phyloP scores from a whole-genome alignment of 2,888 invertebrate species.

The Ypsolopha sequella region DNA sequence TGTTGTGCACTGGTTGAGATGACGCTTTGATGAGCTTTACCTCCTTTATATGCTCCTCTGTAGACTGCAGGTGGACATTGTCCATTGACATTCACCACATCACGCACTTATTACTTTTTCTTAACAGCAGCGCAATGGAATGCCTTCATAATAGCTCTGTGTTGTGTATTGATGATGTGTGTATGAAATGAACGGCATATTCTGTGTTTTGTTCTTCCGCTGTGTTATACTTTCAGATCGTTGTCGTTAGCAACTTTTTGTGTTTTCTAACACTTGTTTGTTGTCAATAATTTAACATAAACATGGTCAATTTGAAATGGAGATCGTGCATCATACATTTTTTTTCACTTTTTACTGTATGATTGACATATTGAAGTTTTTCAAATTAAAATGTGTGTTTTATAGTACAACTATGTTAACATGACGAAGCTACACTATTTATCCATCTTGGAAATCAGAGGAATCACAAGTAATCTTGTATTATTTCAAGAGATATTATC shows the following conservation, averaged over 20 bases:
- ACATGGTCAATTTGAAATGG: too few species aligned
- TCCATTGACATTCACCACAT: constrained; percentile 8
- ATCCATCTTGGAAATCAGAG: too few species aligned
- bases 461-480: too few species aligned
- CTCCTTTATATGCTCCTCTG: constrained; percentile 11
- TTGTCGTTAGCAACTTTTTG: too few species aligned
- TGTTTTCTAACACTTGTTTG: too few species aligned
- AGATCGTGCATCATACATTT: too few species aligned
- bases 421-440: too few species aligned
- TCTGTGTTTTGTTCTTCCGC: background rate
- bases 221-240: background rate
- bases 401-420: too few species aligned
- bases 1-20: too few species aligned
- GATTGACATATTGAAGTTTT: background rate
- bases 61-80: constrained; percentile 6
- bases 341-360: background rate
- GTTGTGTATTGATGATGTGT: background rate
- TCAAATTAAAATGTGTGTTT: background rate
- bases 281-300: too few species aligned
- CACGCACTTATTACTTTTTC: background rate
- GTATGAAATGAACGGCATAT: background rate
- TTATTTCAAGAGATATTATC: too few species aligned
- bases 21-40: constrained; percentile 7
- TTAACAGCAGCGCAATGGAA: background rate
- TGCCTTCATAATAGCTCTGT: background rate